These are phyloP conservation scores for Thalassaphorura encarpata DNA, from an alignment of 1,140 invertebrate genomes.

Conservation along the genomic window DNA sequence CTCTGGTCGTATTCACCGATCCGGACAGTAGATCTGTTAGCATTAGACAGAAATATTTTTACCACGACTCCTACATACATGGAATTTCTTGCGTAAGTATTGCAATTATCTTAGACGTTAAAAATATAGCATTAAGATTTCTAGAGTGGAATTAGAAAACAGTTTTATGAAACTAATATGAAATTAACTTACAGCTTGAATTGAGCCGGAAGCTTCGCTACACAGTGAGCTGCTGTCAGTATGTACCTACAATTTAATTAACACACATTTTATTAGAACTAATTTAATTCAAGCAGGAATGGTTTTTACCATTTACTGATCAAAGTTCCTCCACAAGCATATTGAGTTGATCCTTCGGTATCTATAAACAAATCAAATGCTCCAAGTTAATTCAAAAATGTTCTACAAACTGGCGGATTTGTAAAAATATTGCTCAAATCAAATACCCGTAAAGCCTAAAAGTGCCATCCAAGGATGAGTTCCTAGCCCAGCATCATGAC, in stretches of 20 bases:
- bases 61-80: neutral
- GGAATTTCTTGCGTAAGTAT: neutral
- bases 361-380: no score
- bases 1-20: constrained; percentile 23
- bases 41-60: neutral
- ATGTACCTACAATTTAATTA: no score
- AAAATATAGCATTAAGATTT: no score
- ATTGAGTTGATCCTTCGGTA: constrained; percentile 3
- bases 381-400: no score
- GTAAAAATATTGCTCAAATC: no score
- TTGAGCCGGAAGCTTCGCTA: constrained; percentile 9
- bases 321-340: constrained; percentile 20
- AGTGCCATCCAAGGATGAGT: constrained; percentile 39
- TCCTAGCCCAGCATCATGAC: constrained; percentile 45
- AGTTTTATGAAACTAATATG: no score
- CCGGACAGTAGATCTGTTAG: constrained; percentile 6
- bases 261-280: no score
- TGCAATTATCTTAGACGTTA: neutral
- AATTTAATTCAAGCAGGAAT: no score
- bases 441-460: neutral
- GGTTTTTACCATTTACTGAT: constrained; percentile 1
- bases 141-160: no score
- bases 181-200: constrained; percentile 14
- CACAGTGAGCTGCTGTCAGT: constrained; percentile 14
- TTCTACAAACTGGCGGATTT: no score